Evolutionary conservation across 2,113 vertebrate genomes (phyloP).

Genomic region (Dunckerocampus dactyliophorus): DNA sequence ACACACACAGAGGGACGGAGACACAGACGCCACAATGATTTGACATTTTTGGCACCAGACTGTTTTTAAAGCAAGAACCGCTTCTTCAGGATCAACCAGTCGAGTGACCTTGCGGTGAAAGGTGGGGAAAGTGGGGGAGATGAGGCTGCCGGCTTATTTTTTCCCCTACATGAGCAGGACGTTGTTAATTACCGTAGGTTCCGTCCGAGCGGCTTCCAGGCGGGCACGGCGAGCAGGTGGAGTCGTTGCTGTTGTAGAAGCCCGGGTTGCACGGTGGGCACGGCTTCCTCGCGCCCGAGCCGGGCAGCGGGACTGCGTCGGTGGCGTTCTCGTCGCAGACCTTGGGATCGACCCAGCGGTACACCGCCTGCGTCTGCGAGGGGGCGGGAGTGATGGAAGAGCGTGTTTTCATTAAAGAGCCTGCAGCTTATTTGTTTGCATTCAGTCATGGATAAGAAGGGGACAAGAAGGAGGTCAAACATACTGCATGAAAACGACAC

Average conservation of each 20-base stretch:
- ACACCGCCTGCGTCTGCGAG: slow-evolving; percentile 85
- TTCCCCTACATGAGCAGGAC: no score
- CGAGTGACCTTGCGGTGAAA: not conserved
- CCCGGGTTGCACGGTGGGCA: slow-evolving; percentile 97
- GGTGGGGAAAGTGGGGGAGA: not conserved
- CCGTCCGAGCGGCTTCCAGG: slow-evolving; percentile 86
- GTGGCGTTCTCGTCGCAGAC: slow-evolving; percentile 87
- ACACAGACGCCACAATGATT: slow-evolving; percentile 2
- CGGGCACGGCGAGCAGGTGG: slow-evolving; percentile 86
- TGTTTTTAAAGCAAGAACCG: slow-evolving; percentile 2
- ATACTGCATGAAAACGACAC: no score
- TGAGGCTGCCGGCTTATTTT: no score
- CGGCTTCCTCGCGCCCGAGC: slow-evolving; percentile 82
- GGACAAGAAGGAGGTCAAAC: no score
- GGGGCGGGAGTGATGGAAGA: no score
- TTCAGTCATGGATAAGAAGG: no score
- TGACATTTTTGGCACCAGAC: not conserved
- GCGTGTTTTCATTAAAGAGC: no score
- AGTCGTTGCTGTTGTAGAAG: slow-evolving; percentile 89
- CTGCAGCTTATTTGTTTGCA: no score
- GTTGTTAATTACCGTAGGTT: slow-evolving; percentile 72
- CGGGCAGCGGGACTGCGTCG: slow-evolving; percentile 77
- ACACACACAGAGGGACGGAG: slow-evolving; percentile 7
- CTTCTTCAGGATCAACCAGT: not conserved
- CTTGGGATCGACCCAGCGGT: slow-evolving; percentile 94